Conservation (phyloP, 2,113 vertebrate genomes). For the Eleginops maclovinus region DNA sequence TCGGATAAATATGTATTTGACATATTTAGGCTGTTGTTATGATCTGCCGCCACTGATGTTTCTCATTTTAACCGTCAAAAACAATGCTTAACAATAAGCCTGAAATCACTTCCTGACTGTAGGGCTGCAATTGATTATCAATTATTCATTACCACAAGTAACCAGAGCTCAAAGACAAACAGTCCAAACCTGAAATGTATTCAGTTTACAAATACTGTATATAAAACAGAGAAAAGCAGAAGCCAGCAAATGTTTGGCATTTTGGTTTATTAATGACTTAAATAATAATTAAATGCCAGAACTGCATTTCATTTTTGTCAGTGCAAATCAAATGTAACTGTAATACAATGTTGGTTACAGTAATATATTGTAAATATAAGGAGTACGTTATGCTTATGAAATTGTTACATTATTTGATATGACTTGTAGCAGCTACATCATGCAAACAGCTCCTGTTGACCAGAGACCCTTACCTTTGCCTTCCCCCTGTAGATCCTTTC, state of each 20-base stretch:
- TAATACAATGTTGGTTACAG: too few relatives aligned
- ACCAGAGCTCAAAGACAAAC: not conserved
- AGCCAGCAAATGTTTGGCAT: not conserved
- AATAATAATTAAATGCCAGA: too few relatives aligned
- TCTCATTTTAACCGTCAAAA: not conserved
- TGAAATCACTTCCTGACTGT: not conserved
- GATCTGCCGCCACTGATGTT: not conserved
- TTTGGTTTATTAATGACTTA: too few relatives aligned
- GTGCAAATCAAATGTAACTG: too few relatives aligned
- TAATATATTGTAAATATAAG: too few relatives aligned
- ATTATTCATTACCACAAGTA: too few relatives aligned
- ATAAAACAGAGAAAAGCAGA: not conserved
- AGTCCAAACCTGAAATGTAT: not conserved
- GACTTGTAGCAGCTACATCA: not conserved
- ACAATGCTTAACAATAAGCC: not conserved
- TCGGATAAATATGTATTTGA: not conserved
- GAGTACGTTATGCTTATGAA: too few relatives aligned
- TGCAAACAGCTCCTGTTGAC: not conserved
- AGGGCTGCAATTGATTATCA: not conserved
- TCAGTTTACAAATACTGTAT: not conserved
- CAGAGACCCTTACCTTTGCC: conserved; percentile 15
- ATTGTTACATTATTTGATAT: too few relatives aligned
- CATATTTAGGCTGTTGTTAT: not conserved
- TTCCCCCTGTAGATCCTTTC: not conserved
- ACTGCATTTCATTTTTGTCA: too few relatives aligned